Evolutionary conservation across 2,888 invertebrate genomes (phyloP).

Genomic region (Meghimatium bilineatum): DNA sequence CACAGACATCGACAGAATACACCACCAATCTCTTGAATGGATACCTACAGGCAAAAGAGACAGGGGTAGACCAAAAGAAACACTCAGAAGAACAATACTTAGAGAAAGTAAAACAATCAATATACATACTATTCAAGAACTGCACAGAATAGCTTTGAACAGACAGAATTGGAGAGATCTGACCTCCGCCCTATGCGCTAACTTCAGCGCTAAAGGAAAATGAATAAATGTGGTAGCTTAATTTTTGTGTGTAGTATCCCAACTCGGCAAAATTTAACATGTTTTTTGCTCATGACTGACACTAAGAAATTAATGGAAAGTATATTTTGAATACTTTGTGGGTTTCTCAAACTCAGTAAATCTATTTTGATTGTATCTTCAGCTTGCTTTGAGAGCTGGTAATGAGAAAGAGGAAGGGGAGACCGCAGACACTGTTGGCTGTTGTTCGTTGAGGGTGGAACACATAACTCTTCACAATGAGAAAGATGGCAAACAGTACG

Average conservation of each 20-base stretch:
- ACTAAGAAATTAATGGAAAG: not conserved
- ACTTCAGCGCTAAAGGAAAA: no score
- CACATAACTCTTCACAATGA: constrained; percentile 91
- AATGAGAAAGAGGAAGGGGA: constrained; percentile 99
- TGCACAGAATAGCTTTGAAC: no score
- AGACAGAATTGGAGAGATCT: no score
- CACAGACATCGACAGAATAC: no score
- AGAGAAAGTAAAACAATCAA: no score
- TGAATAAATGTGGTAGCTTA: not conserved
- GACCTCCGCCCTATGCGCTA: no score
- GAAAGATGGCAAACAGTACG: constrained; percentile 82
- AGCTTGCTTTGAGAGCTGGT: constrained; percentile 96
- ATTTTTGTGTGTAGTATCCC: not conserved
- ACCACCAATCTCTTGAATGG: no score
- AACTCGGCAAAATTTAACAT: not conserved
- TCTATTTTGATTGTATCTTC: constrained; percentile 17
- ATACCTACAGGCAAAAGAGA: no score
- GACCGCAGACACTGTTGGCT: constrained; percentile 97
- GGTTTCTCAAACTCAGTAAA: not conserved
- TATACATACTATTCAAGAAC: no score
- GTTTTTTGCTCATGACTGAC: not conserved
- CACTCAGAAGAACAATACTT: no score
- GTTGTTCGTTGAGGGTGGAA: constrained; percentile 97
- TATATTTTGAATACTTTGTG: not conserved
- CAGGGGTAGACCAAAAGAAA: no score